These are phyloP conservation scores for Agrochola circellaris DNA, from an alignment of 2,888 invertebrate species.

Conservation along the genomic window DNA sequence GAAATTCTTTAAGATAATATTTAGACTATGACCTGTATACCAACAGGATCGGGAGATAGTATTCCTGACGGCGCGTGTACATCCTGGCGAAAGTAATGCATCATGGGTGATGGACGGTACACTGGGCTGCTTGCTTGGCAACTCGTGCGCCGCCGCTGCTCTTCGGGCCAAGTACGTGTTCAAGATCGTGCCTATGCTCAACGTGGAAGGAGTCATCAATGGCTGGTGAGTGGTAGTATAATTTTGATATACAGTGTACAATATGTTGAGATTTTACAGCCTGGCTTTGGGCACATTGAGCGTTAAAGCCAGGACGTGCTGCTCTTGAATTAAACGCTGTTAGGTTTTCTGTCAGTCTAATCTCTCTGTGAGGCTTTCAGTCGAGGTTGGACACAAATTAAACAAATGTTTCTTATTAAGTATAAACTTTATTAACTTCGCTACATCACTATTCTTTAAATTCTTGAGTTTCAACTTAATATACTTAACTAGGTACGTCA, in stretches of 20 bases:
- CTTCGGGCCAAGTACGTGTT: slow-evolving; percentile 94
- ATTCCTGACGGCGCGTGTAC: slow-evolving; percentile 95
- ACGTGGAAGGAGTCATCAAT: slow-evolving; percentile 96
- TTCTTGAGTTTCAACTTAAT: slow-evolving; percentile 89
- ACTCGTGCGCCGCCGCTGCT: slow-evolving; percentile 89
- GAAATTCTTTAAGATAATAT: not conserved
- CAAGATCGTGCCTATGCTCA: slow-evolving; percentile 97
- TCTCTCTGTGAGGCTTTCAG: not conserved
- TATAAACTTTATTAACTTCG: slow-evolving; percentile 87
- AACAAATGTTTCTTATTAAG: slow-evolving; percentile 73
- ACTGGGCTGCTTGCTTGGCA: slow-evolving; percentile 92
- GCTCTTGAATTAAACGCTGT: not conserved
- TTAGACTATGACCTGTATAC: not conserved
- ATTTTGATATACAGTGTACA: not conserved
- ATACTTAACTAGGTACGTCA: slow-evolving; percentile 89
- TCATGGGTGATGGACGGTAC: slow-evolving; percentile 97
- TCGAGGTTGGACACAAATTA: slow-evolving; percentile 64
- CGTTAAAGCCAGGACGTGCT: not conserved
- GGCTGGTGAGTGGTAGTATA: slow-evolving; percentile 92
- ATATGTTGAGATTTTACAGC: not conserved
- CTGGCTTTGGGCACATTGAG: not conserved
- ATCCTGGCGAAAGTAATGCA: slow-evolving; percentile 97
- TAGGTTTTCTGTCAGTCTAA: not conserved
- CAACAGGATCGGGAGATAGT: slow-evolving; percentile 92
- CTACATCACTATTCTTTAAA: slow-evolving; percentile 89